Percentiles rank a stretch among this genome's conserved stretches.
phyloP scores from a whole-genome alignment of 37 sponge, comb jelly and placozoan species.

The Spongilla lacustris region DNA sequence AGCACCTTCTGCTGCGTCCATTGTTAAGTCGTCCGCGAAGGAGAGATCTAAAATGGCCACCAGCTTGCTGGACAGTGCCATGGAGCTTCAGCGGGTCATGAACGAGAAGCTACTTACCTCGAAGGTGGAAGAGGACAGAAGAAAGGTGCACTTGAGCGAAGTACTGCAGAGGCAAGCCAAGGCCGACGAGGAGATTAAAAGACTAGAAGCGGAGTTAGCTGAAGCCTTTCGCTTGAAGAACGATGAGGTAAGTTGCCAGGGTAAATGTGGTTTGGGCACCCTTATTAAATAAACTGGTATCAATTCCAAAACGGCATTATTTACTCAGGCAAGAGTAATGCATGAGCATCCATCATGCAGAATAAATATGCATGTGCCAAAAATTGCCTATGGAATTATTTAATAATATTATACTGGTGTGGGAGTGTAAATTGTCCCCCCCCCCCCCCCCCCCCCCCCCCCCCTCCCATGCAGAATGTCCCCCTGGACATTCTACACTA shows the following conservation, averaged over 20 bases:
- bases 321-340: no score
- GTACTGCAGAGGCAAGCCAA: constrained; percentile 57
- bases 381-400: no score
- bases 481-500: no score
- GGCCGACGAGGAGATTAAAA: constrained; percentile 61
- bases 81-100: constrained; percentile 52
- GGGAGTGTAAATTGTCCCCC: no score
- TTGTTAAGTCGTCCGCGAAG: constrained; percentile 21
- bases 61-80: not conserved
- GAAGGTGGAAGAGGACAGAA: constrained; percentile 75
- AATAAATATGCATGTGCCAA: no score
- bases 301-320: no score
- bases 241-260: constrained; percentile 28
- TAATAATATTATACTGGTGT: no score
- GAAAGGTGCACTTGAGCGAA: constrained; percentile 48
- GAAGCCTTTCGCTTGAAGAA: constrained; percentile 59
- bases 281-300: no score
- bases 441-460: no score
- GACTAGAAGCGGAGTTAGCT: constrained; percentile 72
- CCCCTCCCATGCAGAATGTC: no score
- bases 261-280: no score
- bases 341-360: no score
- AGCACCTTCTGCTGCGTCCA: constrained; percentile 57
- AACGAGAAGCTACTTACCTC: constrained; percentile 86
- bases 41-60: constrained; percentile 7